A percentile compares a stretch with the other conserved stretches of the same genome.
Evolutionary conservation across 2,113 vertebrate species (phyloP).

Genomic region (Mystacornis crossleyi): DNA sequence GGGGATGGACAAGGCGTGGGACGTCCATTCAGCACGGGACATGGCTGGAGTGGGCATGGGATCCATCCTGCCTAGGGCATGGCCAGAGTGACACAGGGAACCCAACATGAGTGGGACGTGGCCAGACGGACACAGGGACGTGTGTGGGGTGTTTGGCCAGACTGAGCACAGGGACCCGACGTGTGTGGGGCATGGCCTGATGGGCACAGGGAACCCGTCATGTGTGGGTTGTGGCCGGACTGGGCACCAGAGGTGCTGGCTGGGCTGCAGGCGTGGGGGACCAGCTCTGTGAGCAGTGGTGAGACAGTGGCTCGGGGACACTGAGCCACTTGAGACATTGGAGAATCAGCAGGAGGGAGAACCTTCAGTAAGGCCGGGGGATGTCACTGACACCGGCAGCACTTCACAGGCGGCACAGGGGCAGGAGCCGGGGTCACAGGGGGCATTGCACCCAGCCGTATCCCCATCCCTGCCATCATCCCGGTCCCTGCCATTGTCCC

Average conservation of each 20-base stretch:
- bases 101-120: accelerated
- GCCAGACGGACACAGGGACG: not conserved
- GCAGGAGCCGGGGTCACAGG: not conserved
- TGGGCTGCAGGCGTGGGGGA: not conserved
- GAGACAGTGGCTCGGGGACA: not conserved
- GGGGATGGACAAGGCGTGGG: not conserved
- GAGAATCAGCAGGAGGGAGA: not conserved
- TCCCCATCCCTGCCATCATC: not conserved
- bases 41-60: accelerated
- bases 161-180: not conserved
- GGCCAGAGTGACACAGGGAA: not conserved
- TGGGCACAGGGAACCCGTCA: not conserved
- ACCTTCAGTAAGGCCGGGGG: accelerated
- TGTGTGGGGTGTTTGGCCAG: not conserved
- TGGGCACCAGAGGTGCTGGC: not conserved
- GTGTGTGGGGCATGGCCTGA: accelerated
- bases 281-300: accelerated
- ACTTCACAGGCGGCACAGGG: not conserved
- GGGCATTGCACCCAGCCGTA: accelerated
- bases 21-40: too few relatives aligned
- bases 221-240: accelerated
- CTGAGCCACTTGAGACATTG: accelerated
- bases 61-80: accelerated
- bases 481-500: not conserved
- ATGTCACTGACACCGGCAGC: not conserved